Percentiles rank a stretch among this genome's conserved stretches.
These are phyloP conservation scores for Drosophila malerkotliana DNA, from an alignment of 1,140 invertebrate species.

Conservation along the genomic window DNA sequence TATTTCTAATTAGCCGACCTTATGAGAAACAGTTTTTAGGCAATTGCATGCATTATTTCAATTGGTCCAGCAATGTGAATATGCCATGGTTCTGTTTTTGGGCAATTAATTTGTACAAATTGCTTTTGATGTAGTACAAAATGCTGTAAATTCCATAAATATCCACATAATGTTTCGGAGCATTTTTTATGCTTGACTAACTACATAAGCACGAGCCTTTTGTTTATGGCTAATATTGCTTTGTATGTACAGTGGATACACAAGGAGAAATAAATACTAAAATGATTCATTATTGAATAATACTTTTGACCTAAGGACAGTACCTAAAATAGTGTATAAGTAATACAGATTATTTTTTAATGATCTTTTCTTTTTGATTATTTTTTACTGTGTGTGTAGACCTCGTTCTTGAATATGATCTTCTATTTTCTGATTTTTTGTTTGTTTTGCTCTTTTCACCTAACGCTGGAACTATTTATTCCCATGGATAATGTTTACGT, in stretches of 20 bases:
- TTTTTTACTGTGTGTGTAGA: background rate
- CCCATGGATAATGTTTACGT: slow-evolving; percentile 27
- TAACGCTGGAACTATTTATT: slow-evolving; percentile 32
- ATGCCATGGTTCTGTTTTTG: slow-evolving; percentile 16
- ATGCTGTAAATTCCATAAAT: slow-evolving; percentile 42
- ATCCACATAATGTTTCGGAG: slow-evolving; percentile 6
- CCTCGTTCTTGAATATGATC: slow-evolving; percentile 39
- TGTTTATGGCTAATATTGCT: slow-evolving; percentile 25
- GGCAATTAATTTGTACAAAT: slow-evolving; percentile 48
- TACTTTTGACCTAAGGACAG: too few species aligned
- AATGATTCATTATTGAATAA: too few species aligned
- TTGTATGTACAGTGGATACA: background rate
- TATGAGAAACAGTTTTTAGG: slow-evolving; percentile 8
- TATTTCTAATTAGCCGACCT: slow-evolving; percentile 1
- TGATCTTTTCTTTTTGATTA: background rate
- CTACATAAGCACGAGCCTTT: slow-evolving; percentile 25
- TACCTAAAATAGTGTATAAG: too few species aligned
- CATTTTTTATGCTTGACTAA: slow-evolving; percentile 36
- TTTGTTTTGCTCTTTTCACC: background rate
- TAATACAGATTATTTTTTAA: too few species aligned
- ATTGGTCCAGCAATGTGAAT: slow-evolving; percentile 8
- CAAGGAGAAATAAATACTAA: background rate
- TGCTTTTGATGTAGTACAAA: slow-evolving; percentile 42
- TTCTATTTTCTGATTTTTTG: background rate
- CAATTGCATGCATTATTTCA: slow-evolving; percentile 17